Base-by-base conservation (phyloP, 2,113 vertebrate genomes). In the Plectropomus leopardus region DNA sequence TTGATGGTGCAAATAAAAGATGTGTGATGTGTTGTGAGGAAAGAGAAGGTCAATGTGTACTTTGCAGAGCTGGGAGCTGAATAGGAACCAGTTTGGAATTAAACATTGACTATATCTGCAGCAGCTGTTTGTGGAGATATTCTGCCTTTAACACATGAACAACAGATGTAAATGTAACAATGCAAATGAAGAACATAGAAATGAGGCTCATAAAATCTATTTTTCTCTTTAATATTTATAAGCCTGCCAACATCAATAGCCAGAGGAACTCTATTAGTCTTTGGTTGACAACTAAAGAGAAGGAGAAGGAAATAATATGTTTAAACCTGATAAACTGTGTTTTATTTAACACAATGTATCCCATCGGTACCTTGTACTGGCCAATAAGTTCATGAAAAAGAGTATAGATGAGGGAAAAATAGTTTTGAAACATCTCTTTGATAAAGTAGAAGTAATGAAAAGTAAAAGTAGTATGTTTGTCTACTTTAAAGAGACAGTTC, bases 1-100 rank as follows among this genome's bases (percentile, higher is more conserved):
- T 65, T 65, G 5, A 64, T 15, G 64, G 65, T 61, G 48, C 67
- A 57, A 70, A 74, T 76, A 50, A 80, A 87, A 21, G 5, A 8
- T 44, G 36, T 60, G 70, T 47, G 60, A 55, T 65, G 60, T 65
- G 47, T 23, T 63, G 23, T 34, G 23, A 72, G 36, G 21, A 61
- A 82, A 44, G n/a, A 44, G 47, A 75, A 55, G 58, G 57, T 58
- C 63, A 36, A 16, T 42, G 21, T 16, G 53, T 7, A 23, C 42
- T 50, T 53, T 24, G 44, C 44, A 67, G n/a, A 50, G 50, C 58
- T 58, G 24, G 51, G 9, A 63, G 48, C 4, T 42, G 50, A 72
- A 21, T 5, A 44, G 47, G 10, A 51, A 42, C n/a, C 3, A 24
- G 61, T 59, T 42, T 50, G 21, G 34, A 13, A 51, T 6, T 4